Percentiles rank a stretch among this genome's conserved stretches.
These are phyloP conservation scores for Notamacropus eugenii DNA, from an alignment of 2,797 vertebrate genomes.

Conservation along the genomic window DNA sequence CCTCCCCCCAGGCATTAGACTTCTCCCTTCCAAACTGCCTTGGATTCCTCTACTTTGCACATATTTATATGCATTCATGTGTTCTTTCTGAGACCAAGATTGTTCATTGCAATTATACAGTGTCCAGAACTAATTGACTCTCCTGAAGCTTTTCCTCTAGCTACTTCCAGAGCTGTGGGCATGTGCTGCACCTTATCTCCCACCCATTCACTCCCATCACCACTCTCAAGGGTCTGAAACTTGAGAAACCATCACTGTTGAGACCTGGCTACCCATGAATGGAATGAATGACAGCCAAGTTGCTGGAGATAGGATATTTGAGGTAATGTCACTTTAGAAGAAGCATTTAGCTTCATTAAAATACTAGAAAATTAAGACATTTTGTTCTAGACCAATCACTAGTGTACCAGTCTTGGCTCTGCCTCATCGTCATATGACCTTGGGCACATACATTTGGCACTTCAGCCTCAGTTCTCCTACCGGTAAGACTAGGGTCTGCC, in stretches of 20 bases:
- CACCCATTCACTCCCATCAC: neutral
- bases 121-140: neutral
- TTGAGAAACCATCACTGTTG: neutral
- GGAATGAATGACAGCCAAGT: neutral
- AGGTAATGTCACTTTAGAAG: neutral
- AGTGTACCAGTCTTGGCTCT: too few relatives aligned
- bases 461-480: too few relatives aligned
- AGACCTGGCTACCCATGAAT: neutral
- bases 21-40: neutral
- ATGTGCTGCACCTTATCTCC: neutral
- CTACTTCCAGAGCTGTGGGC: neutral
- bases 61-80: neutral
- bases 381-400: neutral
- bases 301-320: neutral
- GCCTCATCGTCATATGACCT: too few relatives aligned
- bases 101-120: too few relatives aligned
- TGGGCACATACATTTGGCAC: too few relatives aligned
- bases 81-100: too few relatives aligned
- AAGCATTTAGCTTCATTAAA: neutral
- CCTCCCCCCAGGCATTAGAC: neutral
- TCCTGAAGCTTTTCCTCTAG: neutral
- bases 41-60: neutral
- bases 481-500: too few relatives aligned
- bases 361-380: neutral
- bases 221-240: neutral